These are phyloP conservation scores for Hoplodrina blanda DNA, from an alignment of 2,888 invertebrate species.

Conservation along the genomic window DNA sequence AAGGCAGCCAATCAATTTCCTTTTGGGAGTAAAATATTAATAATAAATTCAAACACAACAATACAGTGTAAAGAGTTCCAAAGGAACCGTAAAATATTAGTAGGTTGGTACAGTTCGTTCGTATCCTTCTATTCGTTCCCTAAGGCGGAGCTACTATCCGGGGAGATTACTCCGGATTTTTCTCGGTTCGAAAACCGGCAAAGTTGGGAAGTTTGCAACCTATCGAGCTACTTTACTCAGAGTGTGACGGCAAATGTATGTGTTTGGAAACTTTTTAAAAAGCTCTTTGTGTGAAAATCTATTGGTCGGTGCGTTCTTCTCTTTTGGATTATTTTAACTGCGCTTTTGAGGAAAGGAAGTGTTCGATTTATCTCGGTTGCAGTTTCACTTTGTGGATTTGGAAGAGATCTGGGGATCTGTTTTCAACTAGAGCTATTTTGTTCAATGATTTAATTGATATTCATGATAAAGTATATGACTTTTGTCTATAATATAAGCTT, in stretches of 20 bases:
- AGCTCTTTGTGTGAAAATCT: conserved; percentile 63
- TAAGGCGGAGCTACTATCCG: conserved; percentile 64
- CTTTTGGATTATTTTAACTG: conserved; percentile 60
- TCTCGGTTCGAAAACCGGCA: conserved; percentile 63
- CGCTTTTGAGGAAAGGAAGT: conserved; percentile 44
- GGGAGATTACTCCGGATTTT: conserved; percentile 72
- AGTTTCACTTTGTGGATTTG: conserved; percentile 29
- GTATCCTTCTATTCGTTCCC: conserved; percentile 56
- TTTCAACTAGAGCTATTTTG: conserved; percentile 10
- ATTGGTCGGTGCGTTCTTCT: conserved; percentile 53
- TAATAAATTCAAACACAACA: conserved; percentile 52
- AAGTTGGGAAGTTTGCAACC: conserved; percentile 70
- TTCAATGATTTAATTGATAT: neutral
- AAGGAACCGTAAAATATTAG: conserved; percentile 48
- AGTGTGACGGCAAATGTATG: conserved; percentile 66
- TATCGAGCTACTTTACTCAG: conserved; percentile 66
- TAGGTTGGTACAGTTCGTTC: conserved; percentile 39
- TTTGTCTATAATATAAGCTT: neutral
- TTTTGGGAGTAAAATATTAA: conserved; percentile 43
- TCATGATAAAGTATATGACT: neutral
- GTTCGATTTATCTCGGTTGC: conserved; percentile 28
- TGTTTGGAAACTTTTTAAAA: conserved; percentile 66
- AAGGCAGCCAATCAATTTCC: conserved; percentile 38
- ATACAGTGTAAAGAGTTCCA: conserved; percentile 43
- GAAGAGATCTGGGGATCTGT: conserved; percentile 18